Evolutionary conservation across 2,113 vertebrate genomes (phyloP).

Genomic region (Calyptomena viridis): DNA sequence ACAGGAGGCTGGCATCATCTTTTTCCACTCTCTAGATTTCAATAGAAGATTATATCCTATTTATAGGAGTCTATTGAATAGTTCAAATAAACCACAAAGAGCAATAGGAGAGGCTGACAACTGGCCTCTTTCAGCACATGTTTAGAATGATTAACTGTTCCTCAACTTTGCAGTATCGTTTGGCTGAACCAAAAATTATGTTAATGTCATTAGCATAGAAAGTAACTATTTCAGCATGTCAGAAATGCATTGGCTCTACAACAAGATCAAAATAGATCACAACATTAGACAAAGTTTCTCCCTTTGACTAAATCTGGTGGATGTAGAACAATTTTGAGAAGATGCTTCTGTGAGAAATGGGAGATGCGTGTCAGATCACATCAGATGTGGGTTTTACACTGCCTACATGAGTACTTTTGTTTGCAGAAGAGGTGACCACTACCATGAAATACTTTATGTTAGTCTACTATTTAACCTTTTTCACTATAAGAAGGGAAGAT

Average conservation of each 20-base stretch:
- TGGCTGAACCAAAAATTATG: background rate
- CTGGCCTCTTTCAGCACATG: background rate
- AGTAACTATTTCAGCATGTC: background rate
- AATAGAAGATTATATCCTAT: background rate
- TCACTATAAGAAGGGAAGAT: background rate
- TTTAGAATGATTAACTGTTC: background rate
- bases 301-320: background rate
- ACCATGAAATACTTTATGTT: background rate
- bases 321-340: background rate
- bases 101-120: background rate
- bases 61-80: background rate
- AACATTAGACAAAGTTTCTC: background rate
- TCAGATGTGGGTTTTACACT: background rate
- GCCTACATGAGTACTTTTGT: background rate
- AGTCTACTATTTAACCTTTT: background rate
- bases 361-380: background rate
- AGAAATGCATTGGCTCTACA: background rate
- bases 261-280: background rate
- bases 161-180: background rate
- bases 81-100: background rate
- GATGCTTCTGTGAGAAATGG: background rate
- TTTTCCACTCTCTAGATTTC: background rate
- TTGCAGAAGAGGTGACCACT: background rate
- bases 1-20: background rate
- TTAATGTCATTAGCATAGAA: background rate